Percentiles rank a stretch among this genome's conserved stretches.
Evolutionary conservation across 2,888 invertebrate species (phyloP).

Genomic region (Protophormia terraenovae): DNA sequence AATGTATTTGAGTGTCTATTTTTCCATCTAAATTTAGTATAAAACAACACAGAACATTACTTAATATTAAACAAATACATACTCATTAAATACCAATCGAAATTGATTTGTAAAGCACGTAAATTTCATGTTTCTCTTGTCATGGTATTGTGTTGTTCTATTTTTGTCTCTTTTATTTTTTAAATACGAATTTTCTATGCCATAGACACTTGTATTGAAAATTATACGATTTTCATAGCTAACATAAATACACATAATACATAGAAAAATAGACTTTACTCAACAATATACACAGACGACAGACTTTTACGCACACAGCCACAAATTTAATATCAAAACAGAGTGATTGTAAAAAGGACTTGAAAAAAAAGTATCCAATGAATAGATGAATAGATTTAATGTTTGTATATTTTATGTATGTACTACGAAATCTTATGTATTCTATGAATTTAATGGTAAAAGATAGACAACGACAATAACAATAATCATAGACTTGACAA

Average conservation of each 20-base stretch:
- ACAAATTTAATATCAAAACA: background rate
- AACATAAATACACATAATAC: constrained; percentile 33
- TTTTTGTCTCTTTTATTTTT: background rate
- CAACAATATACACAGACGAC: background rate
- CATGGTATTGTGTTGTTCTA: constrained; percentile 35
- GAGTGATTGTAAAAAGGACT: background rate
- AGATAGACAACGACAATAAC: constrained; percentile 23
- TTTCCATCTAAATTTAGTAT: background rate
- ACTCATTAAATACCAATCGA: constrained; percentile 59
- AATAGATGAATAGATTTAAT: constrained; percentile 16
- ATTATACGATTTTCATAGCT: constrained; percentile 46
- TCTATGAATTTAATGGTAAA: constrained; percentile 35
- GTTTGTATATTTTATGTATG: background rate
- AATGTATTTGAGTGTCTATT: background rate
- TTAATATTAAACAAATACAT: constrained; percentile 57
- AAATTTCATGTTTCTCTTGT: constrained; percentile 38
- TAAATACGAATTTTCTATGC: background rate
- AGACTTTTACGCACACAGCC: background rate
- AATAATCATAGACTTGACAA: constrained; percentile 26
- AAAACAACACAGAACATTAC: constrained; percentile 10
- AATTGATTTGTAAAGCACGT: constrained; percentile 61
- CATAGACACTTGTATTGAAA: constrained; percentile 52
- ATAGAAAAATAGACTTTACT: constrained; percentile 1
- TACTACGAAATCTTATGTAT: constrained; percentile 14
- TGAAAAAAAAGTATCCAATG: constrained; percentile 1